phyloP scores from a whole-genome alignment of 2,888 invertebrate species.

The Acleris emargana region DNA sequence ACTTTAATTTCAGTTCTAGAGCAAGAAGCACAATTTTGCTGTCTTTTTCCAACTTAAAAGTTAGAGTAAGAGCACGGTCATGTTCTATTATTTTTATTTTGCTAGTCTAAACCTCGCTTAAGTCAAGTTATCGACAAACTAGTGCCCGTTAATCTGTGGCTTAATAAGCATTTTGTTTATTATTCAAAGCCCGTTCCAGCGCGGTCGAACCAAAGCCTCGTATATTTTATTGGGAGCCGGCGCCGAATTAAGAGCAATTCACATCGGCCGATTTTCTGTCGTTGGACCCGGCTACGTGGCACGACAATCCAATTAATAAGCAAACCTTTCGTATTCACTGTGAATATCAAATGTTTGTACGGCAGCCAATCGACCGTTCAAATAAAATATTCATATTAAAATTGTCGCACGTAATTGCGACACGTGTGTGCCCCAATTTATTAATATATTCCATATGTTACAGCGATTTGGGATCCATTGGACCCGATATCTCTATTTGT shows the following conservation, averaged over 20 bases:
- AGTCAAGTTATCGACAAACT: conserved; percentile 15
- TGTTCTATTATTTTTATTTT: not conserved
- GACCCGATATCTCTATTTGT: not conserved
- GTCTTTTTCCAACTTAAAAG: no score
- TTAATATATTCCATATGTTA: conserved; percentile 26
- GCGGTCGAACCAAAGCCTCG: conserved; percentile 53
- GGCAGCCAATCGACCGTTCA: conserved; percentile 63
- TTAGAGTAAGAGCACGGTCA: not conserved
- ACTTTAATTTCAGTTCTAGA: no score
- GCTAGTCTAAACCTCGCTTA: no score
- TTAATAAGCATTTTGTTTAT: conserved; percentile 55
- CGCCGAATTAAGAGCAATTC: conserved; percentile 72
- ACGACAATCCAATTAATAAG: conserved; percentile 79
- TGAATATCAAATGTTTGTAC: conserved; percentile 76
- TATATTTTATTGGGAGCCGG: conserved; percentile 63
- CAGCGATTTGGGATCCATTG: conserved; percentile 15
- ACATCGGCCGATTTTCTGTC: conserved; percentile 68
- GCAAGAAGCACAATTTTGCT: no score
- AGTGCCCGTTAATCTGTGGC: conserved; percentile 35
- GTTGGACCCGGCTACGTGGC: conserved; percentile 54
- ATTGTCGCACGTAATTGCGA: conserved; percentile 60
- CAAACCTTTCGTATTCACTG: conserved; percentile 75
- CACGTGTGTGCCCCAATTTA: conserved; percentile 41
- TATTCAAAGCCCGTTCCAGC: conserved; percentile 59
- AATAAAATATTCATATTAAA: conserved; percentile 77